phyloP scores from a whole-genome alignment of 2,113 vertebrate genomes.

The Martes martes region DNA sequence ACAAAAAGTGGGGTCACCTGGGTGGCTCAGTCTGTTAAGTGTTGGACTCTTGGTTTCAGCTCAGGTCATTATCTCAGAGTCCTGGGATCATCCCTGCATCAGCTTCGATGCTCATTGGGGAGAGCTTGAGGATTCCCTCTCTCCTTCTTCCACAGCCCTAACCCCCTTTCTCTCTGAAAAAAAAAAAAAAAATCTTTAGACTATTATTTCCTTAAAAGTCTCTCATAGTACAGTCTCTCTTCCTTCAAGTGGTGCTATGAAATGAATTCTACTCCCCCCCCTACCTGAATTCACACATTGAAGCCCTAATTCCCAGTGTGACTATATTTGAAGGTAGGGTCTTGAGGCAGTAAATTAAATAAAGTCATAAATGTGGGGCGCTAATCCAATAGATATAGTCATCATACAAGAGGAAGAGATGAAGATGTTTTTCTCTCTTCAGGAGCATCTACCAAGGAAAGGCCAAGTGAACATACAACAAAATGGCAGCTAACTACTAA shows the following conservation, averaged over 20 bases:
- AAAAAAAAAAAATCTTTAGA: not conserved
- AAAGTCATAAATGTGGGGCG: not conserved
- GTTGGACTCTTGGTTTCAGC: not conserved
- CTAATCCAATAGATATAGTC: too few species aligned
- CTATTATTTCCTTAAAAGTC: not conserved
- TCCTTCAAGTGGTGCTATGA: not conserved
- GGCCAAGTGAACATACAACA: not conserved
- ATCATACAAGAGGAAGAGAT: not conserved
- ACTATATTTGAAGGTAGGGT: not conserved
- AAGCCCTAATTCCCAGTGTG: not conserved
- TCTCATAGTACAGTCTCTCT: not conserved
- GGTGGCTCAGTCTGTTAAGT: not conserved
- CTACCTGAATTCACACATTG: not conserved
- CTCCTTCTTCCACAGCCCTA: not conserved
- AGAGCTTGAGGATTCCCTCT: not conserved
- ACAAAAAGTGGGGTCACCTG: not conserved
- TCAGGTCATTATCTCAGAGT: not conserved
- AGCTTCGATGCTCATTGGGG: rapidly evolving
- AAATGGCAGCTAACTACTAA: too few species aligned
- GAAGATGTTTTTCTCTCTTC: not conserved
- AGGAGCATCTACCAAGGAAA: not conserved
- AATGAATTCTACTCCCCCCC: not conserved
- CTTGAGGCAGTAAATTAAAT: not conserved
- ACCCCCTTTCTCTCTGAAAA: not conserved
- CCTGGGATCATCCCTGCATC: not conserved